These are phyloP conservation scores for Sesia apiformis DNA, from an alignment of 2,888 invertebrate species.

Conservation along the genomic window DNA sequence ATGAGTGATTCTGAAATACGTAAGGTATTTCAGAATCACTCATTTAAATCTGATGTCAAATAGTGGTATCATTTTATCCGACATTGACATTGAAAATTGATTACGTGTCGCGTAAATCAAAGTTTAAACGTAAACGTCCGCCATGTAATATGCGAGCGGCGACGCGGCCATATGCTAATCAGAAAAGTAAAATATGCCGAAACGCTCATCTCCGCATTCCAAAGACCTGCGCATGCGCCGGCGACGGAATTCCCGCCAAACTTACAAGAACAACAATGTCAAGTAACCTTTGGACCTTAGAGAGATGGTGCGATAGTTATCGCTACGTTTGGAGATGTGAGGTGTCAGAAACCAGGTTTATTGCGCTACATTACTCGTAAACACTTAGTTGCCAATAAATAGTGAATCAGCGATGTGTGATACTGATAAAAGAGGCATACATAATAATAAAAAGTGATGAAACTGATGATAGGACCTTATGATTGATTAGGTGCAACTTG, in stretches of 20 bases:
- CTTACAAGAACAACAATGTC: conserved; percentile 16
- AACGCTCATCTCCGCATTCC: conserved; percentile 69
- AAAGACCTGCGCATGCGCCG: conserved; percentile 30
- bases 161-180: conserved; percentile 49
- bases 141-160: conserved; percentile 24
- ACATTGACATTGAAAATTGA: conserved; percentile 18
- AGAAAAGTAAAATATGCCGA: conserved; percentile 38
- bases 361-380: too few relatives aligned
- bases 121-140: conserved; percentile 14
- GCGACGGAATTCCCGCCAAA: conserved; percentile 46
- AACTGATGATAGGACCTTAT: too few relatives aligned
- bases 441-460: neutral
- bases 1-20: too few relatives aligned
- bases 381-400: too few relatives aligned
- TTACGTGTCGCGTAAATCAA: conserved; percentile 8
- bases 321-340: neutral
- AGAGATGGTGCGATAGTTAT: conserved; percentile 16
- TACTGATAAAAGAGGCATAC: neutral
- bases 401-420: too few relatives aligned
- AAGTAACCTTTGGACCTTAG: conserved; percentile 18
- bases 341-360: too few relatives aligned
- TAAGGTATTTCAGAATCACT: too few relatives aligned
- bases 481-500: too few relatives aligned
- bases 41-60: too few relatives aligned
- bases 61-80: neutral